A percentile compares a stretch with the other conserved stretches of the same genome.
phyloP scores from a whole-genome alignment of 2,113 vertebrate genomes.

The Psittacus erithacus region DNA sequence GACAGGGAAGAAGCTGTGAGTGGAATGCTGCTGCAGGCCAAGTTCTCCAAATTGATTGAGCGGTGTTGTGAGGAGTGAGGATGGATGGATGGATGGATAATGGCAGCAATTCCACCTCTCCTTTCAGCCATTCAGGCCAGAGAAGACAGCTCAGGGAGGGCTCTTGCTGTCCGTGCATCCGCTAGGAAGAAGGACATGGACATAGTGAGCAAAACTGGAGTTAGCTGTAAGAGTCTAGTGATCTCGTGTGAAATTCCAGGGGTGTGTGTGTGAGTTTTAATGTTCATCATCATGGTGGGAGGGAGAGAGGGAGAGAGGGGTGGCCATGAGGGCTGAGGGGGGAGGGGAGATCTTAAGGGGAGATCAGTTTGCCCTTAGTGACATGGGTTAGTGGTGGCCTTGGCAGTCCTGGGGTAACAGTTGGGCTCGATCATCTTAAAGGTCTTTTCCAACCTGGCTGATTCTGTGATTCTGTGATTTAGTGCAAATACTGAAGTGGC shows the following conservation, averaged over 20 bases:
- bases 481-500: background rate
- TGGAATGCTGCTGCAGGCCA: background rate
- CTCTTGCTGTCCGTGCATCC: background rate
- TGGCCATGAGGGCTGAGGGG: background rate
- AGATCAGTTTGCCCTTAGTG: background rate
- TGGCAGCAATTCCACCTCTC: background rate
- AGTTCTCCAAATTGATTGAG: background rate
- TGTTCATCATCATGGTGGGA: background rate
- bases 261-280: background rate
- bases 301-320: background rate
- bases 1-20: accelerated
- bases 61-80: background rate
- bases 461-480: background rate
- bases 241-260: background rate
- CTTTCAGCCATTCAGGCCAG: background rate
- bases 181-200: background rate
- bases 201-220: accelerated
- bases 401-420: background rate
- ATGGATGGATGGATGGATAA: background rate
- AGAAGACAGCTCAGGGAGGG: background rate
- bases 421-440: background rate
- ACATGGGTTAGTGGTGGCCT: background rate
- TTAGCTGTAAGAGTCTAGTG: background rate
- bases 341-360: background rate
- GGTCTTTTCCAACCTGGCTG: background rate